Evolutionary conservation across 2,797 vertebrate genomes (phyloP), one percentile per base, ranked within the genome.

Genomic region (Eutrigla gurnardus): DNA sequence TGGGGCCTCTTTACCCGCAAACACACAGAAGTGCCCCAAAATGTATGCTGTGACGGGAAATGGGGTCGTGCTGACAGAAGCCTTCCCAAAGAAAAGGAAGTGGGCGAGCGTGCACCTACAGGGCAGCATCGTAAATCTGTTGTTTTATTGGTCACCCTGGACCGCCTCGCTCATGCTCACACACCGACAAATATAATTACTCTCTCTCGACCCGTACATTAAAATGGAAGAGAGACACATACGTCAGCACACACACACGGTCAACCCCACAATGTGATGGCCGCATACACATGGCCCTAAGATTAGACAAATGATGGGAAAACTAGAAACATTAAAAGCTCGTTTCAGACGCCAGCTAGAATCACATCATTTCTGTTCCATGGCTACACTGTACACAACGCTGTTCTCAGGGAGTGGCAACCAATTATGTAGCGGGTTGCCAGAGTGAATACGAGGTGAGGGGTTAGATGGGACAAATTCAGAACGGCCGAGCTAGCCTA

Each of bases 91-190:
- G 59, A 66, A 77, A 69, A 78, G 75, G 82, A 89, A 93, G 80
- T 73, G 68, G 64, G 82, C 18, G 35, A 71, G 65, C 63, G 57
- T 49, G 77, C 78, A 82, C 81, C 88, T 84, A 70, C 78, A 58
- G 84, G 82, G 81, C 73, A 78, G 76, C 3, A 2, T 73, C 37
- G 12, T 90, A 86, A 90, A 89, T 84, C 79, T 75, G 76, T 33
- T 68, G 60, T 77, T 89, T 91, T 86, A 90, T 80, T 86, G 80
- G 76, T 86, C 85, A 63, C 39, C 46, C n/a, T 15, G 80, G 77
- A 75, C 33, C 0, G 37, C 40, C 59, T 66, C 74, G 78, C 80
- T 87, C 73, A 75, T 58, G 58, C 82, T 82, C 75, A 45, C 78
- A 73, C 17, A 68, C 67, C 39, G 61, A 84, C 77, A 85, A 80